Base-by-base conservation (phyloP, 2,888 invertebrate species). In the Corbicula japonica region DNA sequence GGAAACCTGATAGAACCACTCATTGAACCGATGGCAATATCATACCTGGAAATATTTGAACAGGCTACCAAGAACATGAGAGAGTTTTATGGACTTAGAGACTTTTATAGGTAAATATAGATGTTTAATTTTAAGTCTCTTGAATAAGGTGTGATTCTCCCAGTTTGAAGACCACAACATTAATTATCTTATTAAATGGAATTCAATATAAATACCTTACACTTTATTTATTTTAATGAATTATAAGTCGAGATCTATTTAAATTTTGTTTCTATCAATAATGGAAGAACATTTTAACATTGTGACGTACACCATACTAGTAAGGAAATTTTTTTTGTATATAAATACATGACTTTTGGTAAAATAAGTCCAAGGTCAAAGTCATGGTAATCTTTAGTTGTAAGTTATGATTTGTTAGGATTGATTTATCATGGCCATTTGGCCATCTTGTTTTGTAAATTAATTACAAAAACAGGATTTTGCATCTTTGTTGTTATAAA, bases 61-160 rank as follows among this genome's bases (percentile, higher is more conserved):
- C 71, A 70, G 18, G 86, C 88, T 15, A 69, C 75, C 26, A 54
- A 75, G n/a, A 86, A 82, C 34, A 54, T 50, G 32, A 76, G 90
- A 60, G 91, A 92, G 73, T 92, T 91, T 77, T 92, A 88, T 85
- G 92, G 92, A 8, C 86, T 92, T 12, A 80, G 92, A 70, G 91
- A 91, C 71, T 91, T 90, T 70, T 91, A 91, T 86, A 89, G 90
- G 84, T 86, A 87, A 50, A 66, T 34, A 58, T 6, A 23, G 18
- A 4, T 12, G 23, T 6, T 48, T 48, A 23, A 4, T 48, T 48
- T 41, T 41, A 41, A 12, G 41, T 41, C 41, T n/a, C n/a, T n/a
- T n/a, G n/a, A n/a, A 41, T 41, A 15, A 41, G 15, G 41, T 4
- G 28, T 15, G 26, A 56, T 56, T 5, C 56, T 5, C 18, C 2